Conservation (phyloP, 2,888 invertebrate species). For the Biston betularia region DNA sequence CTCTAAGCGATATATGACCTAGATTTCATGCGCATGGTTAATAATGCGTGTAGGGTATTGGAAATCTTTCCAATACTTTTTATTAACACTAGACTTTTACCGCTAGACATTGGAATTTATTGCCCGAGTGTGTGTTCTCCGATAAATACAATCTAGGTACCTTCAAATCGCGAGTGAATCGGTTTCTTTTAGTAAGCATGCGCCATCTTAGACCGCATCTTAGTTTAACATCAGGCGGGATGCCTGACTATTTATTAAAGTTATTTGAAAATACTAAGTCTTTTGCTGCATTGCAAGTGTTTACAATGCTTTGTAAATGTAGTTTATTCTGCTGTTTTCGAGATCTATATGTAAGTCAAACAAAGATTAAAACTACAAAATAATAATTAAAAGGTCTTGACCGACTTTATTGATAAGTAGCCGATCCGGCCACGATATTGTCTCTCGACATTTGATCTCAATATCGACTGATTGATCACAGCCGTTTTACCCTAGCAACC, state of each 20-base stretch:
- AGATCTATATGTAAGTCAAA: background rate
- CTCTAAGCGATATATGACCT: conserved; percentile 63
- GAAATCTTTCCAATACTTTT: background rate
- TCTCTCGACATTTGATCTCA: conserved; percentile 47
- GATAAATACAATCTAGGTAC: too few relatives aligned
- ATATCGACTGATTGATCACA: conserved; percentile 42
- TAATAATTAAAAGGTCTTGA: background rate
- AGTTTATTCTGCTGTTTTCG: background rate
- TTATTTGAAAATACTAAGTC: too few relatives aligned
- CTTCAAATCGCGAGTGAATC: too few relatives aligned
- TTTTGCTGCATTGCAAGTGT: too few relatives aligned
- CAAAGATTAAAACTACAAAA: background rate
- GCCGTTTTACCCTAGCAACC: conserved; percentile 27
- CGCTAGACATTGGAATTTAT: too few relatives aligned
- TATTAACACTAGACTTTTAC: too few relatives aligned
- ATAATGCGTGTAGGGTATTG: conserved; percentile 8
- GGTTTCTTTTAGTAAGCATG: too few relatives aligned
- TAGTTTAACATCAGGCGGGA: too few relatives aligned
- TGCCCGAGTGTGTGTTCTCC: too few relatives aligned
- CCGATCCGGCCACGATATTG: conserved; percentile 41
- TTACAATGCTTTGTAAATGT: too few relatives aligned
- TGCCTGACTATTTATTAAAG: too few relatives aligned
- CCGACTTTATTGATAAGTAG: conserved; percentile 35
- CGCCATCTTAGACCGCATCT: too few relatives aligned
- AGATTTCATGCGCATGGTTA: conserved; percentile 50